Evolutionary conservation across 2,113 vertebrate genomes (phyloP), one percentile per base, ranked within the genome.

Genomic region (Microtus richardsoni): DNA sequence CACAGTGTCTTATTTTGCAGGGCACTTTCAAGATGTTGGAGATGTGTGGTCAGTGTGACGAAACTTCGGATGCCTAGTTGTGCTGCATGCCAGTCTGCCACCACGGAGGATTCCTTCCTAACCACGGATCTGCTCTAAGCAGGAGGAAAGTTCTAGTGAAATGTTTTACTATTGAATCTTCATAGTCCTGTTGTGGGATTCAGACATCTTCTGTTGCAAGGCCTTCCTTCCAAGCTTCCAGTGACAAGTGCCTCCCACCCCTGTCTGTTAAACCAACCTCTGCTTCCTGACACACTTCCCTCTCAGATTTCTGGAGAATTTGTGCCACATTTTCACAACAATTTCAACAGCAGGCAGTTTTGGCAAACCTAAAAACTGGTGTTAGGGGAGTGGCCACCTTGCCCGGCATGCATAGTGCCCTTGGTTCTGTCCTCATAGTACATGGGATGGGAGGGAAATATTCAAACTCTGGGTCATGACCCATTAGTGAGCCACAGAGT

Each of bases 231-330:
- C 71, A 49, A 71, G 47, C 62, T 28, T 24, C 14, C 30, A 41
- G 60, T 33, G 39, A 64, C n/a, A 77, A 62, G 39, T 26, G 10
- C 17, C 52, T 52, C 13, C 39, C 62, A 41, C n/a, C 13, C 14
- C 36, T 24, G 3, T 39, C 52, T 8, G 3, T 47, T 80, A 88
- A 94, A 41, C 36, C 68, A 91, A 70, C 49, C 68, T 88, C 52
- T n/a, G 58, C 47, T 60, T 91, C 64, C 49, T 91, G 58, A 58
- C 71, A 60, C 28, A 16, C 0, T 86, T 89, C 49, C 33, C 64
- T 88, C 14, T 94, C 77, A 60, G 60, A 75, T 95, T 95, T 41
- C 91, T 94, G 52, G 58, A 90, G 68, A 68, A 47, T 87, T 85
- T 60, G 78, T 52, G 66, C 62, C 44, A 66, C 5, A n/a, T 54